Evolutionary conservation across 2,113 vertebrate genomes (phyloP).

Genomic region (Chionis minor): DNA sequence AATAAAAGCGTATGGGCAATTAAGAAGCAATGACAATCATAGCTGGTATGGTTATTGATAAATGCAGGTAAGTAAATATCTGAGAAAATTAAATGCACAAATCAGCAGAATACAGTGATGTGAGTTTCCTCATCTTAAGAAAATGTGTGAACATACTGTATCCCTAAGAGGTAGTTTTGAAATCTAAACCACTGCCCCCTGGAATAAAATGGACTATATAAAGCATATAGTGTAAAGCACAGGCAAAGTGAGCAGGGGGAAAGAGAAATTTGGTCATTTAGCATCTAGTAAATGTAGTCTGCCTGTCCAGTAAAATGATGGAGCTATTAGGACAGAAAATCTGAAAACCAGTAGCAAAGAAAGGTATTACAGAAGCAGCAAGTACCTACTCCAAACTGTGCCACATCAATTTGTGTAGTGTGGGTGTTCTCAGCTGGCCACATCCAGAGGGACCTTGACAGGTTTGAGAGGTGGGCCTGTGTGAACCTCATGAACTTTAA

Average conservation of each 20-base stretch:
- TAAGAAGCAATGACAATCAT: background rate
- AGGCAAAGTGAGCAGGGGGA: background rate
- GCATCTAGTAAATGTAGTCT: background rate
- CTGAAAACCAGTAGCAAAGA: background rate
- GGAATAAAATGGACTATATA: background rate
- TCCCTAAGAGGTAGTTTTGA: background rate
- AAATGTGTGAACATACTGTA: background rate
- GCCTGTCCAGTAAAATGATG: background rate
- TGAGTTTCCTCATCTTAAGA: background rate
- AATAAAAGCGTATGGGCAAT: slow-evolving; percentile 28
- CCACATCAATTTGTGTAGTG: background rate
- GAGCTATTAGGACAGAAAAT: background rate
- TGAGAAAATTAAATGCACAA: background rate
- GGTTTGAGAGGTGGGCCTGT: background rate
- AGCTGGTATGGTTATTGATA: background rate
- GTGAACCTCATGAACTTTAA: background rate
- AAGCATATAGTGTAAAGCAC: background rate
- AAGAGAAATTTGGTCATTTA: background rate
- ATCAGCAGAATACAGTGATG: background rate
- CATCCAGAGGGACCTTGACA: background rate
- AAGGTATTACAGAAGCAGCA: background rate
- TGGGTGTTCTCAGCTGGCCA: background rate
- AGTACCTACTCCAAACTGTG: background rate
- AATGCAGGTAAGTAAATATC: background rate
- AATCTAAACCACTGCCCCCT: background rate